These are phyloP conservation scores for Percopsis omiscomaycus DNA, from an alignment of 2,797 vertebrate genomes.

Conservation along the genomic window DNA sequence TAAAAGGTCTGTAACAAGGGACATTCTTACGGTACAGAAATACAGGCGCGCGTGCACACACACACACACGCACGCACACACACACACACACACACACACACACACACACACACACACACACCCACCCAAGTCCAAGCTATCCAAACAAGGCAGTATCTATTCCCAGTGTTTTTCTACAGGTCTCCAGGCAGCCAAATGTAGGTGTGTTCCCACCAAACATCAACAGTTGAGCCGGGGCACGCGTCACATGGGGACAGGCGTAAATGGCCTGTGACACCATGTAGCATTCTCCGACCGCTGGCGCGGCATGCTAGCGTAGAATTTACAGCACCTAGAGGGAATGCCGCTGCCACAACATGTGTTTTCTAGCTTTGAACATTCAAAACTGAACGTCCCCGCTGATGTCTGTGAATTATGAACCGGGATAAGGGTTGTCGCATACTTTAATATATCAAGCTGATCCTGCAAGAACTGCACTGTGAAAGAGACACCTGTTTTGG, in stretches of 20 bases:
- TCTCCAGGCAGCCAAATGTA: conserved; percentile 48
- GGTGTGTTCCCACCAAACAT: conserved; percentile 59
- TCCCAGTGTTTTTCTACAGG: conserved; percentile 43
- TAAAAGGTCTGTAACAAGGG: neutral
- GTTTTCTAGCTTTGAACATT: conserved; percentile 66
- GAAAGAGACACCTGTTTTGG: too few species aligned
- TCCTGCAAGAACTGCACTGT: conserved; percentile 43
- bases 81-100: neutral
- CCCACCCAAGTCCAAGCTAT: conserved; percentile 21
- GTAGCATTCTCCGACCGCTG: conserved; percentile 61
- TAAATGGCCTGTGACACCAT: conserved; percentile 74
- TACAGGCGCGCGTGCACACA: conserved; percentile 16
- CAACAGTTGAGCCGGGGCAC: conserved; percentile 60
- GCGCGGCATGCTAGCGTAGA: conserved; percentile 69
- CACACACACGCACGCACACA: conserved; percentile 15
- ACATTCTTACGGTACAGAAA: conserved; percentile 5
- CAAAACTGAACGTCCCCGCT: conserved; percentile 43
- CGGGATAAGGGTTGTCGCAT: conserved; percentile 26
- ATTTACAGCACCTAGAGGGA: conserved; percentile 75
- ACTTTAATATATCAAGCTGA: conserved; percentile 38
- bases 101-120: conserved; percentile 27
- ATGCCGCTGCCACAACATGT: conserved; percentile 62
- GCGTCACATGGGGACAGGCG: conserved; percentile 63
- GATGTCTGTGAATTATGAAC: conserved; percentile 54
- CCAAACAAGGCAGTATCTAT: conserved; percentile 62